phyloP scores from a whole-genome alignment of 23 tunicate species.

The Clavelina lepadiformis region DNA sequence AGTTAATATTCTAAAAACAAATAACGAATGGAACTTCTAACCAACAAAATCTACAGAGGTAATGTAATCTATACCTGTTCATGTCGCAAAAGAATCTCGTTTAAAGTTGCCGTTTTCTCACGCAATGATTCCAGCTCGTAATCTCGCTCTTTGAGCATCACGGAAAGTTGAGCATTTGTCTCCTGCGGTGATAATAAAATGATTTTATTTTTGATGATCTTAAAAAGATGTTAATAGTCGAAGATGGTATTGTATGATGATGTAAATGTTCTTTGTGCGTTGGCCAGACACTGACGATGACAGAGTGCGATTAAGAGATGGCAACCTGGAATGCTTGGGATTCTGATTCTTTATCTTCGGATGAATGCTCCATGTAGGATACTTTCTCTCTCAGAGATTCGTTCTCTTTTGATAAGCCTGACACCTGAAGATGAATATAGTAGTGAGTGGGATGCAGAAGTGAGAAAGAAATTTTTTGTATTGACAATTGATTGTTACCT shows the following conservation, averaged over 20 bases:
- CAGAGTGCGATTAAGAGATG: background rate
- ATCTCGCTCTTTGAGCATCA: conserved; percentile 69
- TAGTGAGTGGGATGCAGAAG: background rate
- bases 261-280: background rate
- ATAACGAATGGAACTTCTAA: background rate
- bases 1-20: too few species aligned
- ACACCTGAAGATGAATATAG: conserved; percentile 7
- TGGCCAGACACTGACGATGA: background rate
- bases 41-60: too few species aligned
- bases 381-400: conserved; percentile 13
- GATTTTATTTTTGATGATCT: background rate
- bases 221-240: too few species aligned
- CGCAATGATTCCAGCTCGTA: conserved; percentile 52
- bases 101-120: conserved; percentile 46
- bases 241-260: too few species aligned
- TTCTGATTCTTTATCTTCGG: conserved; percentile 20
- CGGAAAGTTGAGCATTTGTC: conserved; percentile 81
- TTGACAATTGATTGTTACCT: conserved; percentile 28
- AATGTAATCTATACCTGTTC: too few species aligned
- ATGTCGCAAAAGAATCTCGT: conserved; percentile 22
- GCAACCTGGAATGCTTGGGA: conserved; percentile 31
- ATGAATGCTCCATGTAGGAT: background rate
- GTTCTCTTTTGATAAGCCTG: conserved; percentile 7
- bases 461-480: background rate
- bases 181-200: conserved; percentile 63